A percentile compares a stretch with the other conserved stretches of the same genome.
Conservation (phyloP, 2,113 vertebrate genomes). For the Abramis brama region DNA sequence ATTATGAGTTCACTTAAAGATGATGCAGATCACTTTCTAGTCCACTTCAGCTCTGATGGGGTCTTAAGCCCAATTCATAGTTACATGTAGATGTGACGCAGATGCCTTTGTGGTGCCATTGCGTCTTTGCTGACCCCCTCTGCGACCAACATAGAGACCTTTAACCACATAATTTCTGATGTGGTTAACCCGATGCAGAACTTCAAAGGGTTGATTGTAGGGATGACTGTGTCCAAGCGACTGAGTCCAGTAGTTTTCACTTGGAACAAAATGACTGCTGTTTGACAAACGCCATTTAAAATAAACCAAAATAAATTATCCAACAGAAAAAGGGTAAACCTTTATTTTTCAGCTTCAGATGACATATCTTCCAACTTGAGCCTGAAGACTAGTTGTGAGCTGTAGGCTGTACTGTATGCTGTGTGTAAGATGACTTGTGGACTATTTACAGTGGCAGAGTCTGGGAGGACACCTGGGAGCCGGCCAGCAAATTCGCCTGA, state of each 20-base stretch:
- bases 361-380: no score
- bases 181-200: no score
- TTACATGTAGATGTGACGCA: no score
- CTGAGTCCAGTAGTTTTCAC: background rate
- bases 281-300: background rate
- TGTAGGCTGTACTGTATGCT: no score
- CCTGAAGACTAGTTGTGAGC: no score
- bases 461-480: slow-evolving; percentile 4
- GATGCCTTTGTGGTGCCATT: no score
- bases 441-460: slow-evolving; percentile 4
- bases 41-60: background rate
- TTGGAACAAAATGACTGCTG: background rate
- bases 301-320: background rate
- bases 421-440: background rate
- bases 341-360: no score
- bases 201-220: background rate
- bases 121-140: no score
- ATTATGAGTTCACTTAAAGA: slow-evolving; percentile 13
- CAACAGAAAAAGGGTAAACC: background rate
- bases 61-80: background rate
- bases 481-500: background rate
- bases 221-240: background rate
- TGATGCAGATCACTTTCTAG: background rate
- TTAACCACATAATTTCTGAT: no score
- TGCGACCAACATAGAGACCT: no score